Evolutionary conservation across 2,113 vertebrate genomes (phyloP).

Genomic region (Passer domesticus): DNA sequence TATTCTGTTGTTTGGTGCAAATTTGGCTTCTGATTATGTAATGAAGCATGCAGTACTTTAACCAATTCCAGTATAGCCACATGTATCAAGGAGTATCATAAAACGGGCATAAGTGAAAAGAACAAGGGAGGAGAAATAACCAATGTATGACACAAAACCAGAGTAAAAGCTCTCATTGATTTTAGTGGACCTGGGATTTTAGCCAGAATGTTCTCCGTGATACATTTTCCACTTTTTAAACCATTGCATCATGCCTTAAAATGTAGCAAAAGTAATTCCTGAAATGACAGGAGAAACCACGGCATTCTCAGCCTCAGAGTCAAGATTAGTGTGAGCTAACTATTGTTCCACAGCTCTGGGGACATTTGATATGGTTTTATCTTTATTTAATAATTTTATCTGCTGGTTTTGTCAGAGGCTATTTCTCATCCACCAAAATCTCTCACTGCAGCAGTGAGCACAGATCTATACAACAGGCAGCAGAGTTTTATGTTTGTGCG

Average conservation of each 20-base stretch:
- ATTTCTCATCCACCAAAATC: neutral
- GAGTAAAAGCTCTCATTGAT: neutral
- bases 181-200: constrained; percentile 30
- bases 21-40: neutral
- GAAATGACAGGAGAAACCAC: constrained; percentile 22
- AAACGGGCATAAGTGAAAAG: neutral
- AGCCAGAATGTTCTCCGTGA: constrained; percentile 18
- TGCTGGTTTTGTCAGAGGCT: neutral
- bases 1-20: neutral
- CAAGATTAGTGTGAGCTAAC: neutral
- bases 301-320: constrained; percentile 5
- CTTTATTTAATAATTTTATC: constrained; percentile 2
- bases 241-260: constrained; percentile 32
- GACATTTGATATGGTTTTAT: neutral
- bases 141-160: neutral
- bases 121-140: neutral
- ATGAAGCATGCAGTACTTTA: neutral
- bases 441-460: neutral
- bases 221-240: constrained; percentile 21
- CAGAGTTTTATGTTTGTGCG: neutral
- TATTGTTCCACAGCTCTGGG: neutral
- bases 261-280: neutral
- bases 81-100: neutral
- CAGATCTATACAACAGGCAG: neutral
- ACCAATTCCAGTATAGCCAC: accelerated